Conservation (phyloP, 2,888 invertebrate genomes). For the Zygothrica quintamaculata region DNA sequence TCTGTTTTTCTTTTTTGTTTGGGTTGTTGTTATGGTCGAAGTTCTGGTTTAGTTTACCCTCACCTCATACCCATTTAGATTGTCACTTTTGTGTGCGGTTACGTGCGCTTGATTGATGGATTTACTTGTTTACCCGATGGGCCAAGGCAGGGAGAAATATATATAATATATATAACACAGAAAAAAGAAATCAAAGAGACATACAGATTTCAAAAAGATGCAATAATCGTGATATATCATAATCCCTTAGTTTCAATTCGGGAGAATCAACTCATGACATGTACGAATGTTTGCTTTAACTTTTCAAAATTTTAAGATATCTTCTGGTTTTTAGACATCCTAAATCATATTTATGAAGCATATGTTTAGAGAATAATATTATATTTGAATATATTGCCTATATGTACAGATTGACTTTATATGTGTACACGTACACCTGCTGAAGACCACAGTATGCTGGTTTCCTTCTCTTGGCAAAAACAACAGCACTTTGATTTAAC, state of each 20-base stretch:
- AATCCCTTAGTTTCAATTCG: slow-evolving; percentile 40
- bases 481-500: slow-evolving; percentile 8
- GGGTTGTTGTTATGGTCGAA: slow-evolving; percentile 1
- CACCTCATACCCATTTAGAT: slow-evolving; percentile 29
- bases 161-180: too few relatives aligned
- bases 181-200: slow-evolving; percentile 12
- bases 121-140: slow-evolving; percentile 72
- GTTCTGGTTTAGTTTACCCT: slow-evolving; percentile 2
- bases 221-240: slow-evolving; percentile 59
- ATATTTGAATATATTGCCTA: background rate
- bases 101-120: slow-evolving; percentile 73
- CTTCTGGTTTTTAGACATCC: too few relatives aligned
- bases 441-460: background rate
- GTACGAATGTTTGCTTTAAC: background rate
- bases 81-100: slow-evolving; percentile 74
- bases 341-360: too few relatives aligned
- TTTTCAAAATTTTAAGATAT: background rate
- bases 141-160: slow-evolving; percentile 50
- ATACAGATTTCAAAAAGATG: slow-evolving; percentile 44
- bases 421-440: background rate
- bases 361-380: too few relatives aligned
- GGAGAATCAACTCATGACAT: background rate
- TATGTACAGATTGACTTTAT: background rate
- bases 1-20: slow-evolving; percentile 10
- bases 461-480: background rate